Evolutionary conservation across 53 echinoderm and acorn worm species (phyloP).

Genomic region (Patiria pectinifera): DNA sequence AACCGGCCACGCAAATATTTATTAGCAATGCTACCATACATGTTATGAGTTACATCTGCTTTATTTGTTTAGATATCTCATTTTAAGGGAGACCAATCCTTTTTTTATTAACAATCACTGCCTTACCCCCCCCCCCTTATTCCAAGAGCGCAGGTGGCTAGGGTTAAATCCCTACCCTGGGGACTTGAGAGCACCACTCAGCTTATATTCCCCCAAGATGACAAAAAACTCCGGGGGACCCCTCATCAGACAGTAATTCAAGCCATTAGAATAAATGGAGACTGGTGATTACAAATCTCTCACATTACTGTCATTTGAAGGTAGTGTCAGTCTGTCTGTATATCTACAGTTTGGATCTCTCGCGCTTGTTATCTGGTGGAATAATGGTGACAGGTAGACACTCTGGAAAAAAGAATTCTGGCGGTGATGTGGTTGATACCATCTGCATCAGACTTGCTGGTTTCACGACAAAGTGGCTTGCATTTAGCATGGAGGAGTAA

Average conservation of each 20-base stretch:
- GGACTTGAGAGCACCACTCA: neutral
- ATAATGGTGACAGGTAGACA: neutral
- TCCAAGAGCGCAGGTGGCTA: constrained; percentile 24
- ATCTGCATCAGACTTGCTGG: neutral
- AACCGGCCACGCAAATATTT: too few relatives aligned
- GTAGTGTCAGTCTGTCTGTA: neutral
- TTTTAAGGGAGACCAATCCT: neutral
- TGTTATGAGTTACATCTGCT: too few relatives aligned
- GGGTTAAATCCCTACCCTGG: constrained; percentile 8
- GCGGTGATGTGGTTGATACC: neutral
- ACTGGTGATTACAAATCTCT: constrained; percentile 27
- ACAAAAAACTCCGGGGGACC: neutral
- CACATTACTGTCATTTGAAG: constrained; percentile 5
- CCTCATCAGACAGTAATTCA: constrained; percentile 3
- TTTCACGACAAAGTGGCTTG: neutral
- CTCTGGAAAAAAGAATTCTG: neutral
- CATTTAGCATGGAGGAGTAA: neutral
- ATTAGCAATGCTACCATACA: too few relatives aligned
- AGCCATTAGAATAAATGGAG: constrained; percentile 46
- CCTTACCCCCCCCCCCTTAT: neutral
- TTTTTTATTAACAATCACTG: neutral
- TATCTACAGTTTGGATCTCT: constrained; percentile 27
- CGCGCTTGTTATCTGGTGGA: neutral
- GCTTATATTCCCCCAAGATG: neutral
- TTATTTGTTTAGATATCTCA: too few relatives aligned